Conservation (phyloP, 1,140 invertebrate species). For the Teleogryllus occipitalis region DNA sequence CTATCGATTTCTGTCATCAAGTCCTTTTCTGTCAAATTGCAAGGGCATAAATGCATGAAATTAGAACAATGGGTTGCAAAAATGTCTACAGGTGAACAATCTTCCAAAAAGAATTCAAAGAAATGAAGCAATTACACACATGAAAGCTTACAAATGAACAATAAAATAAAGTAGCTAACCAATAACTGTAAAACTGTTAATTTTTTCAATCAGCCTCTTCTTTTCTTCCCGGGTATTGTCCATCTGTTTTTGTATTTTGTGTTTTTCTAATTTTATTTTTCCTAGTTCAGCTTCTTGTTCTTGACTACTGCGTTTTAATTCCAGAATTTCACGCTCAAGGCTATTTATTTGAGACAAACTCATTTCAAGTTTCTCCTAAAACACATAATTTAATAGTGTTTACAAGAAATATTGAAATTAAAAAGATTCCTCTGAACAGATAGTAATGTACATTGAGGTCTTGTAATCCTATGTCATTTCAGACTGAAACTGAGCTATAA, state of each 20-base stretch:
- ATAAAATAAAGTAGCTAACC: slow-evolving; percentile 32
- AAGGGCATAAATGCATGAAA: not conserved
- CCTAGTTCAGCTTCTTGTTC: slow-evolving; percentile 43
- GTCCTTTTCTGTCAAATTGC: slow-evolving; percentile 37
- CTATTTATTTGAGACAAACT: slow-evolving; percentile 38
- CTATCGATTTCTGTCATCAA: slow-evolving; percentile 42
- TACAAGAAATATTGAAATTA: too few relatives aligned
- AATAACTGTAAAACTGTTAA: slow-evolving; percentile 42
- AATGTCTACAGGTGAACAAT: not conserved
- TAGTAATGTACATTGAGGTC: too few relatives aligned
- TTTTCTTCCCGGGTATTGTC: slow-evolving; percentile 51
- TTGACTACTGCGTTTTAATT: slow-evolving; percentile 38
- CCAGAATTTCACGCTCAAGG: slow-evolving; percentile 41
- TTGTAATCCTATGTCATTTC: too few relatives aligned
- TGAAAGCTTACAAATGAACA: not conserved
- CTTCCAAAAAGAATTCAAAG: not conserved
- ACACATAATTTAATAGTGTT: slow-evolving; percentile 8
- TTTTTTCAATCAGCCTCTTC: slow-evolving; percentile 40
- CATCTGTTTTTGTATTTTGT: slow-evolving; percentile 44
- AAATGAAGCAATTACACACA: not conserved
- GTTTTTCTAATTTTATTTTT: slow-evolving; percentile 40
- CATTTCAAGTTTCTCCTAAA: slow-evolving; percentile 42
- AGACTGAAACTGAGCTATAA: too few relatives aligned
- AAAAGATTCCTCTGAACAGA: too few relatives aligned
- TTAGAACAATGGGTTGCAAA: not conserved